phyloP scores from a whole-genome alignment of 2,797 vertebrate species.

The Tadarida brasiliensis region DNA sequence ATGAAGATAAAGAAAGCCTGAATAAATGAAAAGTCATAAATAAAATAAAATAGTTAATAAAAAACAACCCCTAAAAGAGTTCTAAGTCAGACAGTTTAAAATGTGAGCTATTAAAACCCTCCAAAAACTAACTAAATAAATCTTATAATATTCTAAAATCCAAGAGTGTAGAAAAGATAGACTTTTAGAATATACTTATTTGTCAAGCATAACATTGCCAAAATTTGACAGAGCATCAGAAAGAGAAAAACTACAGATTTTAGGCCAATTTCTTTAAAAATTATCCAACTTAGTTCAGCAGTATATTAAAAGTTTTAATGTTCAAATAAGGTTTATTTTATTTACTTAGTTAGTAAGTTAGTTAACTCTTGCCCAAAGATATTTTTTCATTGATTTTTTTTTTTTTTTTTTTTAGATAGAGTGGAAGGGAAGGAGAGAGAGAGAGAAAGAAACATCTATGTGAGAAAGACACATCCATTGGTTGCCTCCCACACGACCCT shows the following conservation, averaged over 20 bases:
- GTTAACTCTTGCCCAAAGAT: no score
- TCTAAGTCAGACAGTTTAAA: background rate
- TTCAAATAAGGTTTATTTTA: background rate
- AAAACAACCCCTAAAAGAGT: background rate
- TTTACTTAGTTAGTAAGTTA: no score
- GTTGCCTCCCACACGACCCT: no score
- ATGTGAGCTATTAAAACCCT: background rate
- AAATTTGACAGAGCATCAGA: background rate
- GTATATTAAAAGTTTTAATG: conserved; percentile 22
- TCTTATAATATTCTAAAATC: background rate
- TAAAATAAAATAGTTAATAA: background rate
- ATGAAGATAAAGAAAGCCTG: background rate
- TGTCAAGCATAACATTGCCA: background rate
- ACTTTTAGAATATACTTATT: background rate
- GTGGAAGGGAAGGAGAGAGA: no score
- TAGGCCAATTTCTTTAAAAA: background rate
- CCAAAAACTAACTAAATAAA: background rate
- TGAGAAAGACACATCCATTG: no score
- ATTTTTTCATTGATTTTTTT: no score
- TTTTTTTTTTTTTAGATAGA: no score
- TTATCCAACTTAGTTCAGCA: background rate
- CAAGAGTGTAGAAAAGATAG: background rate
- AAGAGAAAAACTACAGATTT: background rate
- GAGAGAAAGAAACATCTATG: no score
- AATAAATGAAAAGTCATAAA: conserved; percentile 16